Base-by-base conservation (phyloP, 2,113 vertebrate genomes). In the Physeter macrocephalus region DNA sequence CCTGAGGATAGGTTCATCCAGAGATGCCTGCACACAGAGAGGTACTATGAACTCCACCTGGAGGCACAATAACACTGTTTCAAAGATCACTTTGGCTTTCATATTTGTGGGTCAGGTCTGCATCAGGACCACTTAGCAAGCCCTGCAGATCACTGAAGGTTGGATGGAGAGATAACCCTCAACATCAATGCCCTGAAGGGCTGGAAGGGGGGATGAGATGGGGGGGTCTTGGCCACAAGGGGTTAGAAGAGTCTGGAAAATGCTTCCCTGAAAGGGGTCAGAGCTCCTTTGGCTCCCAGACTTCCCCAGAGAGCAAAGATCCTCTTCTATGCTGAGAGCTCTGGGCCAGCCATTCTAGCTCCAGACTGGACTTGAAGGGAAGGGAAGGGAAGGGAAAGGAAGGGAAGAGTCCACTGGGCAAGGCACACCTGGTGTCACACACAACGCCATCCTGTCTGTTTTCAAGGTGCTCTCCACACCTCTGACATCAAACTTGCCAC, bases 81-180 rank as follows among this genome's bases (percentile, higher is more conserved):
- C 7, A 86, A 94, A 75, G 49, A 90, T 81, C 64, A 17, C 23
- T 84, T 92, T 52, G 52, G 69, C 69, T 95, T 97, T 90, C 57
- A 62, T 96, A 62, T 97, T 88, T 74, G 20, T 61, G 77, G 34
- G 62, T 78, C 71, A 46, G 36, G 4, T 72, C 80, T 62, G 75
- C 17, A 15, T 9, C 11, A 86, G 92, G 85, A 95, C 7, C 91
- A 83, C 86, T 83, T 93, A 85, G 93, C 61, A 95, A 94, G 89
- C 52, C 43, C 90, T 95, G 59, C 64, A 97, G 96, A 62, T 69
- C 29, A 46, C 8, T 6, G 29, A 61, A n/a, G 27, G 2, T 13
- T 27, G 11, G n/a, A 15, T 29, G 34, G 8, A 18, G 39, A 21
- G 18, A 39, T 72, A 11, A 23, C 7, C 8, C 14, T 6, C 11